These are phyloP conservation scores for Drosophila arizonae DNA, from an alignment of 1,140 invertebrate genomes.

Conservation along the genomic window DNA sequence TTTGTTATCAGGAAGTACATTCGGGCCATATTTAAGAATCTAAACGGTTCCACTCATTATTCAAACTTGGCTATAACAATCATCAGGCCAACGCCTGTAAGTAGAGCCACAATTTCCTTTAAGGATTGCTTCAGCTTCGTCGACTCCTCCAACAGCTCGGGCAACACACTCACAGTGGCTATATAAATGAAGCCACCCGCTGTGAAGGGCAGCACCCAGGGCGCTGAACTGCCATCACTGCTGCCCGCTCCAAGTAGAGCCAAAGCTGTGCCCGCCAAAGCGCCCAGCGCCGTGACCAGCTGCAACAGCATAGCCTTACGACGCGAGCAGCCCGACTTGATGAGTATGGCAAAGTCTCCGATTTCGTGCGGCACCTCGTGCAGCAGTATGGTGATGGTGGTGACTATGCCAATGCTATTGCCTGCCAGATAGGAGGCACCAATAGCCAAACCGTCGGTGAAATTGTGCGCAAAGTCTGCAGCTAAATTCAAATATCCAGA, in stretches of 20 bases:
- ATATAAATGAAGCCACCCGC: slow-evolving; percentile 98
- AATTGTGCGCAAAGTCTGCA: slow-evolving; percentile 98
- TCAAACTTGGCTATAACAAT: slow-evolving; percentile 85
- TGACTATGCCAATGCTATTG: slow-evolving; percentile 93
- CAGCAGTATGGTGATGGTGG: slow-evolving; percentile 94
- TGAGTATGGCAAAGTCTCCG: slow-evolving; percentile 97
- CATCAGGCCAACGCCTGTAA: slow-evolving; percentile 91
- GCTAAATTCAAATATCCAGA: slow-evolving; percentile 96
- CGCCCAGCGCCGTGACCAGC: slow-evolving; percentile 96
- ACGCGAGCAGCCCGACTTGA: slow-evolving; percentile 94
- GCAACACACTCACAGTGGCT: slow-evolving; percentile 95
- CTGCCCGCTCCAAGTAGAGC: slow-evolving; percentile 87
- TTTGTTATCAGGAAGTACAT: slow-evolving; percentile 13
- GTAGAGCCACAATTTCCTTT: slow-evolving; percentile 91
- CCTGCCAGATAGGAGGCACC: slow-evolving; percentile 96
- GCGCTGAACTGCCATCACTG: slow-evolving; percentile 88
- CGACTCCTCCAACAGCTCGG: slow-evolving; percentile 94
- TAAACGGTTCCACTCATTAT: slow-evolving; percentile 35
- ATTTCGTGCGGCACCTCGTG: slow-evolving; percentile 99
- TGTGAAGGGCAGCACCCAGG: slow-evolving; percentile 98
- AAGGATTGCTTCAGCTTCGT: slow-evolving; percentile 88
- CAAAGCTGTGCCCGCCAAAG: slow-evolving; percentile 93
- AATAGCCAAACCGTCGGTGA: slow-evolving; percentile 97
- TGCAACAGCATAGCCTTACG: slow-evolving; percentile 97
- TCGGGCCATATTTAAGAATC: slow-evolving; percentile 3